Base-by-base conservation (phyloP, 2,888 invertebrate genomes). In the Muscina levida region DNA sequence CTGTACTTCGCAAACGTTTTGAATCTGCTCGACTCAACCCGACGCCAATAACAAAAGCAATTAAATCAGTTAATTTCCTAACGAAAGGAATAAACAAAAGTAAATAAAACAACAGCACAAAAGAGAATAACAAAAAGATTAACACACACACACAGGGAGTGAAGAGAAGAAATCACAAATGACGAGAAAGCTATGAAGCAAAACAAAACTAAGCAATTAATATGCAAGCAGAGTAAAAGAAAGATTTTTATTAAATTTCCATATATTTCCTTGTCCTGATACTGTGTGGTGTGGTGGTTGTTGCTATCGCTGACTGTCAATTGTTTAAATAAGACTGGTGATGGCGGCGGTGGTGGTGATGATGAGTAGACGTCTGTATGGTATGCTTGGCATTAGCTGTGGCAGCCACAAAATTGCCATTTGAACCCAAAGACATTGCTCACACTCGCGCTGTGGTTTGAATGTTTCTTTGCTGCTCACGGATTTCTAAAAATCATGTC, bases 201-300 rank as follows among this genome's bases (percentile, higher is more conserved):
- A 31, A 31, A 31, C 65, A 65, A 65, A 65, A 74, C 67, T 46
- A 67, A 74, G 67, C 59, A 59, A 74, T 68, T 74, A 68, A 68
- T 68, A 74, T 74, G 74, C 74, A 74, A 68, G 46, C 48, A 39
- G 51, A 24, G 74, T 48, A 67, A 59, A 74, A 65, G 1, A 67
- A 37, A 57, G 22, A 65, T 37, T 46, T 22, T 73, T 15, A 74
- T 74, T 67, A 74, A 57, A 57, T 46, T 74, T 59, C 31, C 67
- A 37, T 62, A 53, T 10, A 26, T 53, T 53, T 53, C 48, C 4
- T 48, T 31, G 31, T 31, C 31, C 31, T 31, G 31, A 5, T 31
- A 31, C 46, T 6, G 46, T 48, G 8, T n/a, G 48, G 19, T 37
- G 5, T 46, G 46, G 15, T 4, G 17, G 48, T 53, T 24, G 24